A percentile compares a stretch with the other conserved stretches of the same genome.
Evolutionary conservation across 2,113 vertebrate genomes (phyloP).

Genomic region (Nerophis ophidion): DNA sequence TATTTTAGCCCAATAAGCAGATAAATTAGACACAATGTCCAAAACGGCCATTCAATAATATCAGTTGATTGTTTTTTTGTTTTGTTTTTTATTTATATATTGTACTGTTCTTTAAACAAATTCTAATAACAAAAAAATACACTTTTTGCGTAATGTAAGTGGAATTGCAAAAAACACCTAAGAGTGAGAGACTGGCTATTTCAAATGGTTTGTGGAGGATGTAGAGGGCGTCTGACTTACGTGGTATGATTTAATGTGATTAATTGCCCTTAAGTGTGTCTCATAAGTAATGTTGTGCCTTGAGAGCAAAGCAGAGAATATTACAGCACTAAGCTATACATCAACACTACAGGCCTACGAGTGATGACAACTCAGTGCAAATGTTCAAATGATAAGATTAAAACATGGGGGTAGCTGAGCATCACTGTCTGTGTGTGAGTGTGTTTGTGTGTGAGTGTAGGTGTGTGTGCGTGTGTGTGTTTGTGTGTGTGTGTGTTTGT

Average conservation of each 20-base stretch:
- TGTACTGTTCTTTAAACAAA: too few relatives aligned
- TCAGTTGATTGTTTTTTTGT: too few relatives aligned
- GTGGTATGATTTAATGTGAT: conserved; percentile 71
- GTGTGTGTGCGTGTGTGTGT: conserved; percentile 1
- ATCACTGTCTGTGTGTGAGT: conserved; percentile 12
- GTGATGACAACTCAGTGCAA: conserved; percentile 84
- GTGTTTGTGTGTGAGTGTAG: neutral
- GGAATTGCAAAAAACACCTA: neutral
- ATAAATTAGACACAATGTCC: too few relatives aligned
- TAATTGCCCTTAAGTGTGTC: conserved; percentile 81
- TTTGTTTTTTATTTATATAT: too few relatives aligned
- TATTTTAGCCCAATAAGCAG: too few relatives aligned
- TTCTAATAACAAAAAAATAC: too few relatives aligned
- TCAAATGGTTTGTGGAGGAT: conserved; percentile 14
- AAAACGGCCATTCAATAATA: too few relatives aligned
- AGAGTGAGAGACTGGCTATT: neutral
- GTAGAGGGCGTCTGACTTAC: conserved; percentile 13
- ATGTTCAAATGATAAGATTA: conserved; percentile 82
- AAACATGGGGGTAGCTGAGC: conserved; percentile 66
- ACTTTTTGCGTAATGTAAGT: too few relatives aligned
- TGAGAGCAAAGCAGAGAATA: conserved; percentile 75
- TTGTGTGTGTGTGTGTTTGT: conserved; percentile 3
- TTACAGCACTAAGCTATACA: conserved; percentile 81
- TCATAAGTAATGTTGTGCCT: conserved; percentile 84
- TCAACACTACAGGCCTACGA: conserved; percentile 80